Percentiles rank a stretch among this genome's conserved stretches.
These are phyloP conservation scores for Muraenolepis orangiensis DNA, from an alignment of 2,797 vertebrate species.

Conservation along the genomic window DNA sequence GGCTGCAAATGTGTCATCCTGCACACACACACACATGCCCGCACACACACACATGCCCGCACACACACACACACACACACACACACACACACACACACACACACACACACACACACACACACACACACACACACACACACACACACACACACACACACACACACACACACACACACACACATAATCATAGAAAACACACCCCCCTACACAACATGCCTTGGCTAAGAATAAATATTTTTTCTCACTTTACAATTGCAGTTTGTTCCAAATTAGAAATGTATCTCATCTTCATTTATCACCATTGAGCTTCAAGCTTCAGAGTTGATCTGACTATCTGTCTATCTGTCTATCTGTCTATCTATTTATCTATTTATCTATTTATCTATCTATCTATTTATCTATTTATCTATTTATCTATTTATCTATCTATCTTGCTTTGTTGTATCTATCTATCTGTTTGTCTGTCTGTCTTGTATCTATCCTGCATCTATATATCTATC, in stretches of 20 bases:
- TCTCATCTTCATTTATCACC: slow-evolving; percentile 14
- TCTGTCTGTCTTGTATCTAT: slow-evolving; percentile 15
- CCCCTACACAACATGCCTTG: slow-evolving; percentile 31
- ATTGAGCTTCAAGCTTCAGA: neutral
- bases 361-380: neutral
- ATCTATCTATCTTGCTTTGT: neutral
- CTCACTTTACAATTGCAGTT: slow-evolving; percentile 33
- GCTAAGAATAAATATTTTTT: slow-evolving; percentile 58
- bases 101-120: slow-evolving; percentile 1
- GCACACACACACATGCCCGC: slow-evolving; percentile 11
- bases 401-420: neutral
- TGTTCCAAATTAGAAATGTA: slow-evolving; percentile 22
- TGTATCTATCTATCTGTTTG: neutral
- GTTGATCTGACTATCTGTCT: neutral
- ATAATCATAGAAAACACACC: neutral
- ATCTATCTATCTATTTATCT: neutral
- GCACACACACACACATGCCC: slow-evolving; percentile 27
- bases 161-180: neutral
- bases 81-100: neutral
- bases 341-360: neutral
- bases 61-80: slow-evolving; percentile 10
- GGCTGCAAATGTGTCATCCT: slow-evolving; percentile 63
- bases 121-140: neutral
- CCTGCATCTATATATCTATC: slow-evolving; percentile 19
- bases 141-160: neutral